Percentiles rank a stretch among this genome's conserved stretches.
phyloP scores from a whole-genome alignment of 2,113 vertebrate genomes.

The Rutilus rutilus region DNA sequence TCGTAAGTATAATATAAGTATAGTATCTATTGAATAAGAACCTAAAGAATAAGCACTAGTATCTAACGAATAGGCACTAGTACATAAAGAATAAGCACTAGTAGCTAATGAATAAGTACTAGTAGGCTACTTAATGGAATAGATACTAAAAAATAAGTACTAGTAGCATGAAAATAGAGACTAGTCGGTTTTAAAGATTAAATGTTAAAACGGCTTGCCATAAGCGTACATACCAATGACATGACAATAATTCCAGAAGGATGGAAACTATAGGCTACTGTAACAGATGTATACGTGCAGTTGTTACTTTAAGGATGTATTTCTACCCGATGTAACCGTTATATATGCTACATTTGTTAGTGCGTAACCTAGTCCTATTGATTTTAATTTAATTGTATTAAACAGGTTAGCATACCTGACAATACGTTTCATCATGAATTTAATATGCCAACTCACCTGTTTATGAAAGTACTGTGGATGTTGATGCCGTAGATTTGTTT shows the following conservation, averaged over 20 bases:
- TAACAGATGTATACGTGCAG: neutral
- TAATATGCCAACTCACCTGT: neutral
- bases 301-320: neutral
- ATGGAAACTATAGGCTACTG: neutral
- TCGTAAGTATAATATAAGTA: no score
- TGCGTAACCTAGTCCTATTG: neutral
- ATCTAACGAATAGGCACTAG: no score
- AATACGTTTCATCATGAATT: neutral
- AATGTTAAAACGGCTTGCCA: no score
- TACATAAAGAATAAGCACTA: no score
- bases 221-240: neutral
- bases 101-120: no score
- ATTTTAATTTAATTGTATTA: neutral
- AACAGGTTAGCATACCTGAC: neutral
- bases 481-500: neutral
- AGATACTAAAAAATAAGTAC: no score
- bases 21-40: no score
- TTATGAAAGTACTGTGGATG: neutral
- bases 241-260: neutral
- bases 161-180: no score
- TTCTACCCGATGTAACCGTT: neutral
- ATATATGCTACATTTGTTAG: neutral
- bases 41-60: no score
- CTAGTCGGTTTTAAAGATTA: no score
- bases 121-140: no score